Evolutionary conservation across 2,797 vertebrate species (phyloP).

Genomic region (Dipus sagitta): DNA sequence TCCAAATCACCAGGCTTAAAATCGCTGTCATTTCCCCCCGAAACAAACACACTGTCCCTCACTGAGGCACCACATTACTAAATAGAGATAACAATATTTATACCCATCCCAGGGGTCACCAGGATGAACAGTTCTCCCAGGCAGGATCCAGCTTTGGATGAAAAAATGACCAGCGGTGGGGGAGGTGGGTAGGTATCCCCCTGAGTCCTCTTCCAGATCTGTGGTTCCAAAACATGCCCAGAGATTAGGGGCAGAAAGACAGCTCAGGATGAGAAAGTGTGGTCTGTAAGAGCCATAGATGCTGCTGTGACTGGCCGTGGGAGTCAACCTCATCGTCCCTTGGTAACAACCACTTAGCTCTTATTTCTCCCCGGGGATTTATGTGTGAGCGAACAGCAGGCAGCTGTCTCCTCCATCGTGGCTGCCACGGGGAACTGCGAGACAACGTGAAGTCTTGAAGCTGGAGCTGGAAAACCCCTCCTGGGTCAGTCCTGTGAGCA

Average conservation of each 20-base stretch:
- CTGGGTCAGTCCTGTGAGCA: constrained; percentile 3
- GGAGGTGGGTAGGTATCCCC: neutral
- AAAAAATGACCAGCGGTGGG: neutral
- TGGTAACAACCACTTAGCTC: constrained; percentile 77
- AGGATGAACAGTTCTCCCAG: constrained; percentile 27
- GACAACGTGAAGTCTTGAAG: neutral
- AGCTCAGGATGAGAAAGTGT: neutral
- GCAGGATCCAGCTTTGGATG: neutral
- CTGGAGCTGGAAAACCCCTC: constrained; percentile 16
- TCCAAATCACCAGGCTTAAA: constrained; percentile 56
- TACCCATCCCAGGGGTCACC: constrained; percentile 17
- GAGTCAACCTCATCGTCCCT: constrained; percentile 50
- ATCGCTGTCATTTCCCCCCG: constrained; percentile 55
- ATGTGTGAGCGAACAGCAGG: constrained; percentile 71
- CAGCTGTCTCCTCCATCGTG: constrained; percentile 56
- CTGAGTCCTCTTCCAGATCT: neutral
- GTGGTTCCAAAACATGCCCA: neutral
- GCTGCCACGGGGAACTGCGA: constrained; percentile 28
- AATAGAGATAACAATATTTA: constrained; percentile 72
- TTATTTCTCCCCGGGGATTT: constrained; percentile 69
- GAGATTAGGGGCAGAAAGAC: neutral
- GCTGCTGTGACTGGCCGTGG: neutral
- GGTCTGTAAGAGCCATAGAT: neutral
- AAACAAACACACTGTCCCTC: constrained; percentile 53
- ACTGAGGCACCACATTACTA: neutral